Conservation (phyloP, 2,113 vertebrate genomes). For the Caloenas nicobarica region DNA sequence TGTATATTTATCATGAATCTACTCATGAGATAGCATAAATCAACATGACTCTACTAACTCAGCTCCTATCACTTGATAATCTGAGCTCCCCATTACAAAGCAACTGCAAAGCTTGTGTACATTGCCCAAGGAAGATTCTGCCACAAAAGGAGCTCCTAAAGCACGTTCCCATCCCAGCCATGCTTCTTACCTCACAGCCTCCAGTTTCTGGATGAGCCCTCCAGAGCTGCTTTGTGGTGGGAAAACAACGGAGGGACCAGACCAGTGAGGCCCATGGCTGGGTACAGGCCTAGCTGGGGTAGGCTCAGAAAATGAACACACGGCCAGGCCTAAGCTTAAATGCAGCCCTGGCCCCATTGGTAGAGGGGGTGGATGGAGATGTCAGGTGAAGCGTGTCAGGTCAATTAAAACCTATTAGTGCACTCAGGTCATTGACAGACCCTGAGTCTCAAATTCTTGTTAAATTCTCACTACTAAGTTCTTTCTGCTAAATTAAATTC, state of each 20-base stretch:
- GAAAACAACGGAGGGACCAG: background rate
- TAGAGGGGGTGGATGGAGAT: too few relatives aligned
- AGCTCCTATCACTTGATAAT: background rate
- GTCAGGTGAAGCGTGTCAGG: background rate
- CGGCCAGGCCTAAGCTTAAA: background rate
- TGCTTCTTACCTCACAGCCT: background rate
- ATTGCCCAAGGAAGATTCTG: background rate
- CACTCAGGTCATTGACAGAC: background rate
- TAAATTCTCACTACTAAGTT: background rate
- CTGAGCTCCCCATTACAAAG: background rate
- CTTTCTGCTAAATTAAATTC: background rate
- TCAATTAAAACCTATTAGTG: background rate
- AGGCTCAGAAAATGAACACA: background rate
- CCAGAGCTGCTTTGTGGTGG: background rate
- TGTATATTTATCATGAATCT: background rate
- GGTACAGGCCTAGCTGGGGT: background rate
- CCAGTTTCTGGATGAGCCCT: background rate
- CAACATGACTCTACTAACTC: background rate
- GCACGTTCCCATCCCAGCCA: background rate
- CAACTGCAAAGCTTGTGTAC: background rate
- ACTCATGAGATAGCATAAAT: background rate
- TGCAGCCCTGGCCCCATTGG: background rate
- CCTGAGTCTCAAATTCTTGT: background rate
- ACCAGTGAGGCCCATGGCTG: fast-evolving
- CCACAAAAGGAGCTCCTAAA: background rate